A percentile compares a stretch with the other conserved stretches of the same genome.
Evolutionary conservation across 2,113 vertebrate species (phyloP).

Genomic region (Columba livia): DNA sequence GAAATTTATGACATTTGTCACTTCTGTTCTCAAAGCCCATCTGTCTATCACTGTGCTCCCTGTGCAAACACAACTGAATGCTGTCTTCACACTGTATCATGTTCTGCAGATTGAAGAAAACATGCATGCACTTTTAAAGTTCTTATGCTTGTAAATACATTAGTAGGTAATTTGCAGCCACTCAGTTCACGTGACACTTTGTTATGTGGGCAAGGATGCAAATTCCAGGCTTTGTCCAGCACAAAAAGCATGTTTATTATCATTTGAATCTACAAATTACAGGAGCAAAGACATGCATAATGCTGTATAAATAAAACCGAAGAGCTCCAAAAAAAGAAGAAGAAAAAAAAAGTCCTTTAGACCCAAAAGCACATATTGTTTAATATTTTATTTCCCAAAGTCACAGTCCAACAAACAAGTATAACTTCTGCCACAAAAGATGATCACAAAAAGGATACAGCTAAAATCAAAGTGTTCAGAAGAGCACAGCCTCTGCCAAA

Average conservation of each 20-base stretch:
- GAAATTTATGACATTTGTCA: slow-evolving; percentile 26
- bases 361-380: background rate
- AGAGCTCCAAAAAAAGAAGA: background rate
- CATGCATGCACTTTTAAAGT: background rate
- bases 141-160: background rate
- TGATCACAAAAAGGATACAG: background rate
- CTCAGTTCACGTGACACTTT: background rate
- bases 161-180: background rate
- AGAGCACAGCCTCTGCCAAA: background rate
- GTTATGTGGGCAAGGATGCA: background rate
- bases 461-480: background rate
- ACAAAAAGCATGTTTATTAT: accelerated
- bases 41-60: slow-evolving; percentile 24
- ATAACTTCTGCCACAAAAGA: background rate
- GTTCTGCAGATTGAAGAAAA: background rate
- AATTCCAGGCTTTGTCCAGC: background rate
- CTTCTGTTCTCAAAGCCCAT: slow-evolving; percentile 35
- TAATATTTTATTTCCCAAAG: background rate
- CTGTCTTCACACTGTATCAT: background rate
- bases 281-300: background rate
- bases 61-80: background rate
- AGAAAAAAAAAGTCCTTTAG: background rate
- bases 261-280: background rate
- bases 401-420: background rate
- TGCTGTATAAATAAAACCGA: background rate